A percentile compares a stretch with the other conserved stretches of the same genome.
Conservation (phyloP, 2,888 invertebrate genomes). For the Caenorhabditis macrosperma region DNA sequence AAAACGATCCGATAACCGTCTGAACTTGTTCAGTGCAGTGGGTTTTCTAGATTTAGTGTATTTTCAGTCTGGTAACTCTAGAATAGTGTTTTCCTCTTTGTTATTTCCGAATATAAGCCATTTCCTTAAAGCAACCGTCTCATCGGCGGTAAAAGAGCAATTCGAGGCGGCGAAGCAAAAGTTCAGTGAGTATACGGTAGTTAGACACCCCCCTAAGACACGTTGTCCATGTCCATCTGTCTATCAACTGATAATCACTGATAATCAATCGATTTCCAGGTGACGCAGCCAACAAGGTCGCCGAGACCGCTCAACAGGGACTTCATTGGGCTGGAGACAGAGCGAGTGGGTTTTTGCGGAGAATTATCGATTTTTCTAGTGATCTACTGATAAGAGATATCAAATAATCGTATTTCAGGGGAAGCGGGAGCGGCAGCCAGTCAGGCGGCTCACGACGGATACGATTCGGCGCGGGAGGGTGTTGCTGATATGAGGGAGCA, state of each 20-base stretch:
- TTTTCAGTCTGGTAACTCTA: too few species aligned
- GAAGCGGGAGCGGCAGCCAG: slow-evolving; percentile 35
- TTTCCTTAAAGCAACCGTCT: slow-evolving; percentile 50
- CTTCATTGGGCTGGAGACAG: slow-evolving; percentile 39
- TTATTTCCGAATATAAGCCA: too few species aligned
- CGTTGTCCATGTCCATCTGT: slow-evolving; percentile 28
- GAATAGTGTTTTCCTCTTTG: too few species aligned
- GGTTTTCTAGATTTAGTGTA: too few species aligned
- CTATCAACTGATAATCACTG: not conserved
- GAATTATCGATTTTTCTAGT: too few species aligned
- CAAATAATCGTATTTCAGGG: slow-evolving; percentile 22
- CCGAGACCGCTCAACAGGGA: slow-evolving; percentile 36
- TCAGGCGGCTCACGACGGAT: slow-evolving; percentile 33
- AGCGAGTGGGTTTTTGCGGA: slow-evolving; percentile 21
- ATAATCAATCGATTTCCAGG: too few species aligned
- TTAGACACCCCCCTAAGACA: too few species aligned
- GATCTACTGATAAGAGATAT: too few species aligned
- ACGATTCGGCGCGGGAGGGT: slow-evolving; percentile 33
- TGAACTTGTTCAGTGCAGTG: too few species aligned
- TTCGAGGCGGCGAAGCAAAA: slow-evolving; percentile 40
- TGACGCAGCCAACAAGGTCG: slow-evolving; percentile 46
- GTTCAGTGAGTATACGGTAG: slow-evolving; percentile 32
- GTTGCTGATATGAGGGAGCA: slow-evolving; percentile 48
- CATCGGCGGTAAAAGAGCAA: slow-evolving; percentile 42
- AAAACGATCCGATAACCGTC: too few species aligned